These are phyloP conservation scores for Cuculus canorus DNA, from an alignment of 2,797 vertebrate genomes.

Conservation along the genomic window DNA sequence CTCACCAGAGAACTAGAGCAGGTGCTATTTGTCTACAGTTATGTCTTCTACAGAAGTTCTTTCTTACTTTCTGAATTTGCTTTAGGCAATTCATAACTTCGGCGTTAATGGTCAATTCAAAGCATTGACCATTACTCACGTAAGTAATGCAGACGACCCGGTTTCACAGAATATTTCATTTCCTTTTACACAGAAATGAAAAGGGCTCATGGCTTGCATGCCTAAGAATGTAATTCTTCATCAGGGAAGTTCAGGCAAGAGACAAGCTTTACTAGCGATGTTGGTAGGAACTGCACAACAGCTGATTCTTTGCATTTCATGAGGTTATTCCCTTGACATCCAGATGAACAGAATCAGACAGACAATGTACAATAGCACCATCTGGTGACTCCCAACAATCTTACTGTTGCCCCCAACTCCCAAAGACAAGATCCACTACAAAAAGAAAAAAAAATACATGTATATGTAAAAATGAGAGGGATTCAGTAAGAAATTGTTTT, in stretches of 20 bases:
- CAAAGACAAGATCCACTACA: background rate
- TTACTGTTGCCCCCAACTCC: slow-evolving; percentile 28
- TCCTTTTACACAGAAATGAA: background rate
- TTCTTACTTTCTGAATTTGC: background rate
- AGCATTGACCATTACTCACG: background rate
- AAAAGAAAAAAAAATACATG: background rate
- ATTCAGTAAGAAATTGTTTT: background rate
- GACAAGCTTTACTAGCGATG: background rate
- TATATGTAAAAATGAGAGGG: background rate
- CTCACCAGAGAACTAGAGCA: background rate
- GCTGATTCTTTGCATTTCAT: background rate
- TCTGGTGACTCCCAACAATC: slow-evolving; percentile 64
- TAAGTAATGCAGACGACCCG: background rate
- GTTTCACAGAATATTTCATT: background rate
- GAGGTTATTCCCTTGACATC: background rate
- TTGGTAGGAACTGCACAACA: background rate
- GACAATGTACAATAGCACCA: slow-evolving; percentile 67
- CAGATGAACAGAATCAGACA: slow-evolving; percentile 1
- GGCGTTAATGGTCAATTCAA: background rate
- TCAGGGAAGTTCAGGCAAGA: background rate
- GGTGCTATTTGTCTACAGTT: background rate
- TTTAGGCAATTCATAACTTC: background rate
- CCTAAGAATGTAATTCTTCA: background rate
- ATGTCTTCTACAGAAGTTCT: background rate
- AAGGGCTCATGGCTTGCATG: background rate